Evolutionary conservation across 1,140 invertebrate genomes (phyloP).

Genomic region (Sinonovacula constricta): DNA sequence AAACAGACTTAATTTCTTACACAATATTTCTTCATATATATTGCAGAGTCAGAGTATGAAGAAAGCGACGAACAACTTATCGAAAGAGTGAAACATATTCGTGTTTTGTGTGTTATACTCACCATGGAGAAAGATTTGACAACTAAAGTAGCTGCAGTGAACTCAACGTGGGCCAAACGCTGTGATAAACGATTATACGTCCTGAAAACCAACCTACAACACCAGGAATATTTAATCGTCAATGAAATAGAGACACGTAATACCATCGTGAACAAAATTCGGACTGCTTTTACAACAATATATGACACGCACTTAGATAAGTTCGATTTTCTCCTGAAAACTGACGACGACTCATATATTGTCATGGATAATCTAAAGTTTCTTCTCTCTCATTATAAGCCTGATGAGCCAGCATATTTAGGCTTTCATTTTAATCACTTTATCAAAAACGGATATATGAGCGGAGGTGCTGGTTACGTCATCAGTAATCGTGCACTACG

Average conservation of each 20-base stretch:
- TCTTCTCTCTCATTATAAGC: slow-evolving; percentile 83
- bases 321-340: slow-evolving; percentile 71
- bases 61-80: no score
- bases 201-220: slow-evolving; percentile 18
- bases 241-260: slow-evolving; percentile 34
- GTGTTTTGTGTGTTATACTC: slow-evolving; percentile 52
- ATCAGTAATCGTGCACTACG: slow-evolving; percentile 56
- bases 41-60: no score
- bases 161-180: slow-evolving; percentile 55
- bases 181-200: slow-evolving; percentile 59
- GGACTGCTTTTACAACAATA: slow-evolving; percentile 35
- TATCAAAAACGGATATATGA: slow-evolving; percentile 56
- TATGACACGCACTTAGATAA: slow-evolving; percentile 56
- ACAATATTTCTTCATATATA: no score
- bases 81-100: slow-evolving; percentile 30
- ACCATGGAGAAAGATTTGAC: slow-evolving; percentile 47
- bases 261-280: slow-evolving; percentile 51
- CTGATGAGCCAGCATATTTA: slow-evolving; percentile 62
- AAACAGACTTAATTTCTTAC: no score
- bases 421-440: slow-evolving; percentile 60
- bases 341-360: slow-evolving; percentile 85
- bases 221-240: slow-evolving; percentile 33
- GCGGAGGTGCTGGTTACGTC: slow-evolving; percentile 62
- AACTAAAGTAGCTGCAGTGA: slow-evolving; percentile 48
- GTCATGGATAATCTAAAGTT: slow-evolving; percentile 94